Base-by-base conservation (phyloP, 2,797 vertebrate genomes). In the Cercopithecus mitis region DNA sequence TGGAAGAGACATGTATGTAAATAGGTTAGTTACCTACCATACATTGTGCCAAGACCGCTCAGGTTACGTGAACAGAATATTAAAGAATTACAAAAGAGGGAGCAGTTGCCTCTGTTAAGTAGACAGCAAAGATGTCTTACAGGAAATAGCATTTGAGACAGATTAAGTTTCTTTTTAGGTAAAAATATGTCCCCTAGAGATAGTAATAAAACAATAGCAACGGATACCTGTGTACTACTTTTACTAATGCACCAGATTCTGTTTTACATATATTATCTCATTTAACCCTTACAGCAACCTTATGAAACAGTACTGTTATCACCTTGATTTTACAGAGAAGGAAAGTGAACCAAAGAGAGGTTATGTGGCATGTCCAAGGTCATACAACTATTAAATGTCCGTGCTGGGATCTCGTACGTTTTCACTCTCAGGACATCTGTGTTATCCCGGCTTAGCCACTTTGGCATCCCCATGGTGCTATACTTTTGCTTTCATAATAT, bases 151-250 rank as follows among this genome's bases (percentile, higher is more conserved):
- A 12, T 85, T 70, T n/a, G 36, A 84, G 30, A 88, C 70, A 90
- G 76, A 88, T 92, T 55, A 82, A 83, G 33, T 91, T 95, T 76
- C 12, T 90, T 52, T 92, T 93, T 76, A 95, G 67, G 73, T 88
- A 90, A 91, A 80, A 90, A 90, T 93, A 70, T n/a, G 36, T 92
- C 79, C 13, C 50, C 81, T 87, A 61, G 76, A 64, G 33, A 88
- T 75, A 64, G 14, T 81, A 61, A 80, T 80, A 88, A 93, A 94
- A 52, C 33, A 45, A 43, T 11, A 79, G 22, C n/a, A 45, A 33
- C 27, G 52, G 85, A 88, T 61, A 12, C 36, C 36, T 55, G 5
- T 25, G 6, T 82, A 90, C 52, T 81, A 90, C n/a, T 94, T 80
- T 43, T 27, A 50, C 19, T 36, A 39, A 73, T 45, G n/a, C 17